A percentile compares a stretch with the other conserved stretches of the same genome.
These are phyloP conservation scores for Drosophila acutilabella DNA, from an alignment of 2,888 invertebrate genomes.

Conservation along the genomic window DNA sequence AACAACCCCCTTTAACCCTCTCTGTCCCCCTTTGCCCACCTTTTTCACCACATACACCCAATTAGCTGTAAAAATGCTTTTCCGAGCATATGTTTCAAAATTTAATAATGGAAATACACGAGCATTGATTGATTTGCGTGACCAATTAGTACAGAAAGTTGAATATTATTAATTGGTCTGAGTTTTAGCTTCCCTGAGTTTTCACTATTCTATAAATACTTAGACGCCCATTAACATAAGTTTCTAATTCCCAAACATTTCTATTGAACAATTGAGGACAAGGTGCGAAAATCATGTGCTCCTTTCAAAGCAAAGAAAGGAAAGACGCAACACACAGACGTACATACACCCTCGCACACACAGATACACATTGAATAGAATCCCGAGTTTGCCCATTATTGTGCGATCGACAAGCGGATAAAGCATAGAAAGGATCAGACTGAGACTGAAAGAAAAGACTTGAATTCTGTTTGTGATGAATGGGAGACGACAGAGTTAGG, in stretches of 20 bases:
- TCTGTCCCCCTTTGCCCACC: slow-evolving; percentile 35
- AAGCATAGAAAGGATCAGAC: slow-evolving; percentile 49
- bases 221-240: slow-evolving; percentile 25
- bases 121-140: slow-evolving; percentile 65
- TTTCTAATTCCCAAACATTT: slow-evolving; percentile 39
- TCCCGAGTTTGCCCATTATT: slow-evolving; percentile 68
- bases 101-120: slow-evolving; percentile 42
- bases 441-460: slow-evolving; percentile 2
- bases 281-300: slow-evolving; percentile 73
- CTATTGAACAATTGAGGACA: slow-evolving; percentile 57
- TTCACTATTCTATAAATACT: slow-evolving; percentile 24
- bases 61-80: slow-evolving; percentile 68
- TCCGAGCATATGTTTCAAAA: slow-evolving; percentile 63
- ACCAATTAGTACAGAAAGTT: slow-evolving; percentile 49
- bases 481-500: slow-evolving; percentile 34
- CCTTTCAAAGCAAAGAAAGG: slow-evolving; percentile 4
- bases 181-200: neutral
- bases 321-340: slow-evolving; percentile 32
- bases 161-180: slow-evolving; percentile 54
- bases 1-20: slow-evolving; percentile 37
- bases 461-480: slow-evolving; percentile 42
- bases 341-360: slow-evolving; percentile 5
- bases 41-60: slow-evolving; percentile 44
- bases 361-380: slow-evolving; percentile 22
- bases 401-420: slow-evolving; percentile 74